Base-by-base conservation (phyloP, 2,888 invertebrate genomes). In the Heliothis peltigera region DNA sequence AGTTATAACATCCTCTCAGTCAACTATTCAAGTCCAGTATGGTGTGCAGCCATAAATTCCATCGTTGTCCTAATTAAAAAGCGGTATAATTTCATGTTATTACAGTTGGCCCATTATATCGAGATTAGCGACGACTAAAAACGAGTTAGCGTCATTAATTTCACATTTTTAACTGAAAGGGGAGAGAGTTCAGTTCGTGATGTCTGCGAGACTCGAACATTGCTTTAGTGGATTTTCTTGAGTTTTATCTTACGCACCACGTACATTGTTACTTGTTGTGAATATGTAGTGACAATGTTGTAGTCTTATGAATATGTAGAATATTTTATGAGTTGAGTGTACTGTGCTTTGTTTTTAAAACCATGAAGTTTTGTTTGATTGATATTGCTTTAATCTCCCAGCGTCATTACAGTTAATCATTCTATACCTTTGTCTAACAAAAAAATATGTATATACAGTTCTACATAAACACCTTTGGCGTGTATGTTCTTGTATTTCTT, bases 21-120 rank as follows among this genome's bases (percentile, higher is more conserved):
- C 48, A 21, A 35, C 62, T 62, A 19, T 19, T 21, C 44, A 21
- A 10, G n/a, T 25, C n/a, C 57, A 62, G 55, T 69, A 42, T 59
- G 63, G 44, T 47, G 22, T 25, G 19, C 21, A 12, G 46, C 55
- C 52, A 58, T 74, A 52, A 72, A 69, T 64, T 74, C 52, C 44
- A 54, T 47, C 64, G 55, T 25, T 57, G 39, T 48, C 55, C 64
- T 69, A 74, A 72, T 72, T 74, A 74, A 72, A 72, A 58, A 55
- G 74, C 58, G 52, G 57, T 64, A 59, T 48, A 56, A 58, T 59
- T 70, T 61, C 18, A 73, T 68, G 57, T 69, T 74, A 72, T 69
- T 74, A 68, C 69, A 74, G 74, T 69, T 59, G 63, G 25, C 12
- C 69, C 52, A 69, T 72, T 74, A 59, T 74, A 55, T 64, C 32